Base-by-base conservation (phyloP, 2,888 invertebrate genomes). In the Leucozona laternaria region DNA sequence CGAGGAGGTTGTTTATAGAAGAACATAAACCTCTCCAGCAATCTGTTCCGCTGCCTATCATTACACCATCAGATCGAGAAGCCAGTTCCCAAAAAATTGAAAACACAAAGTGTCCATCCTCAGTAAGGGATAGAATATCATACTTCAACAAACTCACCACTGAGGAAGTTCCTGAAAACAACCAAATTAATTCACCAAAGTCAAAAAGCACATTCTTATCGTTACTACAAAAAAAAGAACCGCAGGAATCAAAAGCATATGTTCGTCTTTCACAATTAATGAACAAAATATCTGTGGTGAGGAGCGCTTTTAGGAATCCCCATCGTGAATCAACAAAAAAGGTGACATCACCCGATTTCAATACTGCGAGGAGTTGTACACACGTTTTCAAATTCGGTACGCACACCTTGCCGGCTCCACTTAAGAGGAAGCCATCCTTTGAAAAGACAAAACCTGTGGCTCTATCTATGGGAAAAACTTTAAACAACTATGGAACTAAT, bases 401-500 rank as follows among this genome's bases (percentile, higher is more conserved):
- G 8, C 22, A 76, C 20, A 72, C 76, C 0, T 28, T 85, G 31
- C 76, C 84, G 22, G 79, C 72, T 70, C 89, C 88, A 1, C 28
- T 91, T 22, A 91, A 90, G 37, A 90, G 91, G 66, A 91, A 90
- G 43, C 88, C 90, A 8, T 91, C 91, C 4, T 88, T 89, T 81
- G 92, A 91, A 31, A 91, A 90, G 82, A 90, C 89, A 22, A 90
- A 90, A 78, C 64, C 88, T 4, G 88, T 90, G 6, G 89, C 90
- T 25, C 90, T 89, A 34, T 90, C 90, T 8, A 89, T 88, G 79
- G 84, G 75, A 1, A 80, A 70, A 43, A 55, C 55, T 40, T 45
- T 89, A 2, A 53, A 48, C 13, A 76, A 58, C 3, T 78, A 79
- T 37, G 88, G 82, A 2, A 88, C 90, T 28, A 89, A 89, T 64